phyloP scores from a whole-genome alignment of 2,113 vertebrate species.

The Herpailurus yagouaroundi region DNA sequence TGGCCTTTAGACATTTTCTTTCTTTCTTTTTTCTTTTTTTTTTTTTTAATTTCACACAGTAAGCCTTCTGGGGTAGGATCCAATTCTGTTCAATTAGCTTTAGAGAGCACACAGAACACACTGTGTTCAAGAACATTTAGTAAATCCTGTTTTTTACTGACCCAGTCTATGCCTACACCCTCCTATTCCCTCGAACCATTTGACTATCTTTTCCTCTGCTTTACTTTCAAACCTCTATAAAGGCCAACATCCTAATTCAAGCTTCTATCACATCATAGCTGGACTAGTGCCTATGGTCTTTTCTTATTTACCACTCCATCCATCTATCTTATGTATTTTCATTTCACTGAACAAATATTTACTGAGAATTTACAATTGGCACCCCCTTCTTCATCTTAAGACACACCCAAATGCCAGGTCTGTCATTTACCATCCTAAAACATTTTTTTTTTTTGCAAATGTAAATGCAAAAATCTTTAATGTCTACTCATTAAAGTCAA shows the following conservation, averaged over 20 bases:
- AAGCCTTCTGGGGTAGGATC: neutral
- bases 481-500: neutral
- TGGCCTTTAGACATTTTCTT: neutral
- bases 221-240: neutral
- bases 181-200: neutral
- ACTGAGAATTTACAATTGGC: neutral
- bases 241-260: neutral
- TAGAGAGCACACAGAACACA: neutral
- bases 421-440: neutral
- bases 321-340: neutral
- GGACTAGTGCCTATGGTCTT: neutral
- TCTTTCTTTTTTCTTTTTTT: neutral
- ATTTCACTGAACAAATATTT: slow-evolving; percentile 42
- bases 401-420: neutral
- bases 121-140: neutral
- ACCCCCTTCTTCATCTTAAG: neutral
- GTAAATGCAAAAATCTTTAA: neutral
- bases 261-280: neutral
- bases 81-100: neutral
- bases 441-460: slow-evolving; percentile 47
- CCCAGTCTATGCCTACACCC: too few species aligned
- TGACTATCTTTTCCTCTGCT: neutral
- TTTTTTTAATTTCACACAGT: neutral
- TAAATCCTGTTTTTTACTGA: neutral
- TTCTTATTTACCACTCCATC: neutral